Conservation (phyloP, 1,140 invertebrate species). For the Diploscapter pachys region DNA sequence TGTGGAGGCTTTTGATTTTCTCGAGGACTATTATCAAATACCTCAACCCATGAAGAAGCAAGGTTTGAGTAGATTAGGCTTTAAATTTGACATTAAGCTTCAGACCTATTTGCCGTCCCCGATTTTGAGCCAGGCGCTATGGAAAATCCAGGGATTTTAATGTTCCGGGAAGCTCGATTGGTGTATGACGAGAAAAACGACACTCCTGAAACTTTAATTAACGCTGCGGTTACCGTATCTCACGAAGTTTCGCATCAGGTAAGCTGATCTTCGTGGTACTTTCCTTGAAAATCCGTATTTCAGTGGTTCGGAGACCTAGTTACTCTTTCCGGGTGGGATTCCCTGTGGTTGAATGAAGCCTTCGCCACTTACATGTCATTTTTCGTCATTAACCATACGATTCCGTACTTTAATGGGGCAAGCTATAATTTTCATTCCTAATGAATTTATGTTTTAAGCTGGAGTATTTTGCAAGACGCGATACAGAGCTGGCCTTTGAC, state of each 20-base stretch:
- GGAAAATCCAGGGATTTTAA: not conserved
- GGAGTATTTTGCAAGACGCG: no score
- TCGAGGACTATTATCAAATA: slow-evolving; percentile 5
- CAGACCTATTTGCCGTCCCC: slow-evolving; percentile 15
- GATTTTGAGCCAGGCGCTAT: not conserved
- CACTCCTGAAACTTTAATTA: not conserved
- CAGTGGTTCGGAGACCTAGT: slow-evolving; percentile 5
- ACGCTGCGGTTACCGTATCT: not conserved
- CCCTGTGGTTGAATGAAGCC: no score
- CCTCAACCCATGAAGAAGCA: not conserved
- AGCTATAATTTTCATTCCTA: no score
- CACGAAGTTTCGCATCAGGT: slow-evolving; percentile 1
- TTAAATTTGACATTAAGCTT: not conserved
- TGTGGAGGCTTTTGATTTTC: not conserved
- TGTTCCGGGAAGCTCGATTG: not conserved
- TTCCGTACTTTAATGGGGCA: no score
- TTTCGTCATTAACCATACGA: no score
- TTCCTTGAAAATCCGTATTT: not conserved
- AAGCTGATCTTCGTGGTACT: not conserved
- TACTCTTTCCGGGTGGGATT: no score
- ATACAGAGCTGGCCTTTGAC: slow-evolving; percentile 1
- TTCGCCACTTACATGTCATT: no score
- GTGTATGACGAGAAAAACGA: slow-evolving; percentile 4
- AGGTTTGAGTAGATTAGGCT: not conserved
- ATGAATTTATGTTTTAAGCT: no score